These are phyloP conservation scores for Ammodytes dubius DNA, from an alignment of 2,113 vertebrate species.

Conservation along the genomic window DNA sequence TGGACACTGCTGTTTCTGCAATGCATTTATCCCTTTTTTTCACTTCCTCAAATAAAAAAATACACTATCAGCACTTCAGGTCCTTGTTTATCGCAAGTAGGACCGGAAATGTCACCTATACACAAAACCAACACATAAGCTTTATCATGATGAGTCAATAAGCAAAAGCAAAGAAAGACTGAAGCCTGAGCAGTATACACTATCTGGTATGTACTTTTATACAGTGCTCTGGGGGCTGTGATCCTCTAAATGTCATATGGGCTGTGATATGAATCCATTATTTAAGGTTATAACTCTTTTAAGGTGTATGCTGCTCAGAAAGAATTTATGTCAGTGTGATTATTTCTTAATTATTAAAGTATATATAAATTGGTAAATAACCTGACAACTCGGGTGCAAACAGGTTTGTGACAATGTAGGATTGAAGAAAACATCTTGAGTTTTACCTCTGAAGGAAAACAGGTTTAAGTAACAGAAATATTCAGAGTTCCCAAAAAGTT, in stretches of 20 bases:
- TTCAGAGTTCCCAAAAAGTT: too few relatives aligned
- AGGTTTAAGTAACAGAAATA: too few relatives aligned
- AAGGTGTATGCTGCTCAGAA: too few relatives aligned
- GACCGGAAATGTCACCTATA: background rate
- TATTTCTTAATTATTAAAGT: too few relatives aligned
- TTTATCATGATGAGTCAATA: background rate
- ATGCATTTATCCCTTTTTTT: conserved; percentile 68
- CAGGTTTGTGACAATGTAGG: too few relatives aligned
- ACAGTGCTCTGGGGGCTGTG: too few relatives aligned
- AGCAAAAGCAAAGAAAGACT: too few relatives aligned
- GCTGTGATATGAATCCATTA: background rate
- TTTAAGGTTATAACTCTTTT: background rate
- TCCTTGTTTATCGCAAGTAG: background rate
- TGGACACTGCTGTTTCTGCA: conserved; percentile 69
- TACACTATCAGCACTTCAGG: conserved; percentile 45
- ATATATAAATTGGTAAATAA: too few relatives aligned
- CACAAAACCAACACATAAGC: background rate
- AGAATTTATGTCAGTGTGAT: too few relatives aligned
- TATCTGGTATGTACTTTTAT: background rate
- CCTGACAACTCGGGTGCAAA: too few relatives aligned
- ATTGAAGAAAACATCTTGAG: too few relatives aligned
- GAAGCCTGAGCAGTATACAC: background rate
- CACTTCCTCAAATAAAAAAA: conserved; percentile 74
- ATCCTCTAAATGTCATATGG: background rate
- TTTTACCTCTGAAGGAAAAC: too few relatives aligned